These are phyloP conservation scores for Halocynthia roretzi DNA, from an alignment of 23 tunicate genomes.

Conservation along the genomic window DNA sequence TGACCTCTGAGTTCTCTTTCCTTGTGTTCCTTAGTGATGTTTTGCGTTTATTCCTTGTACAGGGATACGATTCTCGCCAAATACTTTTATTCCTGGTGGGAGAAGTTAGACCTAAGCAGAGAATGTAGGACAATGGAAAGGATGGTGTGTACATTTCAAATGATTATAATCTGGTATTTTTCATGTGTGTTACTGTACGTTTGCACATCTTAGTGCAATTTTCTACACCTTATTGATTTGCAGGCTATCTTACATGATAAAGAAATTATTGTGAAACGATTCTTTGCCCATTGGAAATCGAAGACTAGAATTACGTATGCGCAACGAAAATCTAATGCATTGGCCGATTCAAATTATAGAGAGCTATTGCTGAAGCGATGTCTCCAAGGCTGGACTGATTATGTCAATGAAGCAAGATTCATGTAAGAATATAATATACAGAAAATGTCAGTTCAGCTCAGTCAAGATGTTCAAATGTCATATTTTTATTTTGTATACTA, in stretches of 20 bases:
- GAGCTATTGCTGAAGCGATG: constrained; percentile 35
- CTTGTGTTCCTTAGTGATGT: background rate
- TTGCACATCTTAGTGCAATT: background rate
- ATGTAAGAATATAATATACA: too few species aligned
- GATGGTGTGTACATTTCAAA: constrained; percentile 25
- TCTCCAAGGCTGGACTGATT: constrained; percentile 31
- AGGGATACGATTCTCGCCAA: constrained; percentile 46
- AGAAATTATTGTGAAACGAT: constrained; percentile 31
- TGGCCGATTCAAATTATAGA: constrained; percentile 56
- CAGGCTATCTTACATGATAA: constrained; percentile 53
- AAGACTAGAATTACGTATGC: constrained; percentile 23
- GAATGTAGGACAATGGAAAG: constrained; percentile 65
- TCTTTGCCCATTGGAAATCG: constrained; percentile 30
- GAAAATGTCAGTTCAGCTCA: too few species aligned
- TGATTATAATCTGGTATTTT: background rate
- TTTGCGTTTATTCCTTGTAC: background rate
- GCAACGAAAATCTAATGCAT: constrained; percentile 23
- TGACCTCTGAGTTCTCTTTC: background rate
- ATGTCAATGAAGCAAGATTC: background rate
- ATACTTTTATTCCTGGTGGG: constrained; percentile 70
- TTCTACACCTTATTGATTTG: background rate
- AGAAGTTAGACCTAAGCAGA: constrained; percentile 37
- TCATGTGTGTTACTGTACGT: too few species aligned
- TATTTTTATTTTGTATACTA: too few species aligned
- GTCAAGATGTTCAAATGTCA: too few species aligned